These are phyloP conservation scores for Chelonia mydas DNA, from an alignment of 2,797 vertebrate species.

Conservation along the genomic window DNA sequence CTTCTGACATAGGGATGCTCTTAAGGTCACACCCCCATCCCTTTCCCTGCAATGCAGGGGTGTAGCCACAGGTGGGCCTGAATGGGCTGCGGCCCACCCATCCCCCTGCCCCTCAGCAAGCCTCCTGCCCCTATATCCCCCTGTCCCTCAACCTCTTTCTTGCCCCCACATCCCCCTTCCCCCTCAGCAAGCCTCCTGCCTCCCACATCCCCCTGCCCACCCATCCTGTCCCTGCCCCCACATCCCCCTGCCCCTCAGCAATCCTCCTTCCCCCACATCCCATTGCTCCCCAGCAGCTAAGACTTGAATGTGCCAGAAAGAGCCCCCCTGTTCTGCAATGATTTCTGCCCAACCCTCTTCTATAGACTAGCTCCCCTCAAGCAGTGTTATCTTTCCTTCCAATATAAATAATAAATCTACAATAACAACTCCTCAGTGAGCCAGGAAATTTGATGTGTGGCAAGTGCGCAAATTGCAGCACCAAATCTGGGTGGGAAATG, in stretches of 20 bases:
- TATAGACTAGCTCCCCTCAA: neutral
- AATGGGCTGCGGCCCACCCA: too few relatives aligned
- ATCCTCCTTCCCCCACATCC: neutral
- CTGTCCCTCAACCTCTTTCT: neutral
- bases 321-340: too few relatives aligned
- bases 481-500: too few relatives aligned
- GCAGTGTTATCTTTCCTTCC: neutral
- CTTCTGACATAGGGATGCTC: neutral
- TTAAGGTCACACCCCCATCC: neutral
- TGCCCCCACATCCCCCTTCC: neutral
- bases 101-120: accelerated
- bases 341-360: too few relatives aligned
- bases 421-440: too few relatives aligned
- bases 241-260: neutral
- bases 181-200: neutral
- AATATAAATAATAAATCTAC: too few relatives aligned
- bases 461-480: too few relatives aligned
- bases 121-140: neutral
- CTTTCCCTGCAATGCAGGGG: too few relatives aligned
- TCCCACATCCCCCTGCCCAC: too few relatives aligned
- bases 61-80: too few relatives aligned
- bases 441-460: too few relatives aligned
- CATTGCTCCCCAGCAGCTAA: neutral
- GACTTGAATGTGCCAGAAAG: too few relatives aligned
- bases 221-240: neutral